Evolutionary conservation across 2,888 invertebrate genomes (phyloP), one percentile per base, ranked within the genome.

Genomic region (Branchipolynoe longqiensis): DNA sequence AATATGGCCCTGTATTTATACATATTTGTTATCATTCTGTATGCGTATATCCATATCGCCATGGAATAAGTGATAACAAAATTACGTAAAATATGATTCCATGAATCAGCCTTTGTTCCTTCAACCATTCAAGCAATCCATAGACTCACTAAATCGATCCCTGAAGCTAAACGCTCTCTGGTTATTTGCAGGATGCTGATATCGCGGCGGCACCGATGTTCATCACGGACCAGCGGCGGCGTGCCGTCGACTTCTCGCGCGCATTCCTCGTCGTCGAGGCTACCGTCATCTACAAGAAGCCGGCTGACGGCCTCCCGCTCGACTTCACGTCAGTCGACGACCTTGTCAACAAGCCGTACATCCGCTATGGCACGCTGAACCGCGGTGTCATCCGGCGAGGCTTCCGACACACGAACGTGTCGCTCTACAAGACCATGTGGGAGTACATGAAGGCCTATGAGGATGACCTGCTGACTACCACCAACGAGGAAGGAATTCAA

Each of bases 401-500:
- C 0, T 87, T 89, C 41, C 83, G 86, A 0, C 82, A 62, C n/a
- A 82, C 89, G 22, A 88, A 89, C 85, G 59, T 62, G 73, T 84
- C 86, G 3, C 41, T 85, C 14, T 85, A 85, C 54, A 56, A 74
- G 38, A 62, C 40, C 22, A 40, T 89, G 62, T 89, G 87, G 86
- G 62, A 82, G 31, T 62, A 59, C n/a, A 87, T 89, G 82, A 85
- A 73, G 14, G 58, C 62, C 4, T 83, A 69, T 40, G 64, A 85
- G 25, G 85, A 84, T 25, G 59, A 87, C n/a, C 74, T 82, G 4
- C 87, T 88, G 33, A 88, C 88, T 6, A 33, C 59, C 36, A 87
- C 88, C 0, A 89, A 89, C 83, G 87, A 88, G 81, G 87, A 89
- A 48, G 89, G 89, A 28, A 87, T 89, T 18, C 48, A 83, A 33